These are phyloP conservation scores for Pangasius larnaudii DNA, from an alignment of 2,797 vertebrate genomes.

Conservation along the genomic window DNA sequence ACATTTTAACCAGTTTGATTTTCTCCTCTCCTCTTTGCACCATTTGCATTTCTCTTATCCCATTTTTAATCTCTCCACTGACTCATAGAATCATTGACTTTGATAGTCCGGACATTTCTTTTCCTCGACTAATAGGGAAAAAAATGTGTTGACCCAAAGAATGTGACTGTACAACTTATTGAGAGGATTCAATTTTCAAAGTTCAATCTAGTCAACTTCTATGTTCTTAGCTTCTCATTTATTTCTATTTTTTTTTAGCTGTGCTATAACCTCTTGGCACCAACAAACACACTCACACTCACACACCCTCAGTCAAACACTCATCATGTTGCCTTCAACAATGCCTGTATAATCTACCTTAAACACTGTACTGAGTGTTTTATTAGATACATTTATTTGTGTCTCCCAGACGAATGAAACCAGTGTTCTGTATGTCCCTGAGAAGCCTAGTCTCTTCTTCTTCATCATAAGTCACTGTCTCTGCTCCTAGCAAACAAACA, in stretches of 20 bases:
- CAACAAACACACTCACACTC: not conserved
- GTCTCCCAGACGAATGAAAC: not conserved
- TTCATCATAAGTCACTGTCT: not conserved
- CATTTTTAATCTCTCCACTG: slow-evolving; percentile 1
- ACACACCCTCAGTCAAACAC: not conserved
- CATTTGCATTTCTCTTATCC: not conserved
- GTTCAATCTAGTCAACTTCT: not conserved
- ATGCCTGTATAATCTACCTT: not conserved
- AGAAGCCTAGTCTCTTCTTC: not conserved
- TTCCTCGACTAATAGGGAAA: not conserved
- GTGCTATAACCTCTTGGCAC: not conserved
- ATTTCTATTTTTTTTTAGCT: not conserved
- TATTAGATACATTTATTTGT: not conserved
- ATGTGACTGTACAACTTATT: not conserved
- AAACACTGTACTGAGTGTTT: not conserved
- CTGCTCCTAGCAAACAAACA: not conserved
- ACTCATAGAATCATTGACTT: not conserved
- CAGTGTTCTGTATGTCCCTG: not conserved
- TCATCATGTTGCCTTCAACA: not conserved
- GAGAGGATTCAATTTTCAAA: not conserved
- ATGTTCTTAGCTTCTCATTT: not conserved
- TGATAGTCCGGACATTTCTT: not conserved
- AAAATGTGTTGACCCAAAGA: not conserved
- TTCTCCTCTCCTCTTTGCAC: not conserved
- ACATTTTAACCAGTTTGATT: not conserved